Evolutionary conservation across 2,113 vertebrate species (phyloP).

Genomic region (Malurus elegans): DNA sequence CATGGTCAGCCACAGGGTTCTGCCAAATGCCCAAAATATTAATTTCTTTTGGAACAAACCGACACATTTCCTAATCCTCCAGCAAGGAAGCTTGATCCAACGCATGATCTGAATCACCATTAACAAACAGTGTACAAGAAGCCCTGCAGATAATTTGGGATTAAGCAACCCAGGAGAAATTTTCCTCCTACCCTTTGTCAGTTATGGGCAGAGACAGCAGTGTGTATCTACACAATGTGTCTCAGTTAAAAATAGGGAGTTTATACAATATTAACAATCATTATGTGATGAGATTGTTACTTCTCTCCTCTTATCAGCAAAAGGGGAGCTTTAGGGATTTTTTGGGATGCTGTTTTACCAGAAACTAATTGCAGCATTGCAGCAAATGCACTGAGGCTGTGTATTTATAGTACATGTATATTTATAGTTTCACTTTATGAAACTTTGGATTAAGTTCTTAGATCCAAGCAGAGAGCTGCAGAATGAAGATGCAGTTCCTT

Average conservation of each 20-base stretch:
- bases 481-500: not conserved
- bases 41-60: not conserved
- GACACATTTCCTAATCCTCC: not conserved
- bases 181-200: not conserved
- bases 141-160: not conserved
- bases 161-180: not conserved
- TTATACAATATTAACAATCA: not conserved
- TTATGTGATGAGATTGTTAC: not conserved
- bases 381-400: not conserved
- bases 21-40: not conserved
- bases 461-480: not conserved
- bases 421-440: not conserved
- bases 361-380: not conserved
- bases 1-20: not conserved
- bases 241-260: not conserved
- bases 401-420: not conserved
- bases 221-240: not conserved
- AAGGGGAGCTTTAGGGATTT: not conserved
- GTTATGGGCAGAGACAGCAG: not conserved
- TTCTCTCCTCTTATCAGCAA: not conserved
- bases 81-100: not conserved
- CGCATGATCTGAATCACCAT: not conserved
- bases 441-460: not conserved
- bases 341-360: not conserved
- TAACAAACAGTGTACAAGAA: not conserved